These are phyloP conservation scores for Stratiomys singularior DNA, from an alignment of 2,888 invertebrate species.

Conservation along the genomic window DNA sequence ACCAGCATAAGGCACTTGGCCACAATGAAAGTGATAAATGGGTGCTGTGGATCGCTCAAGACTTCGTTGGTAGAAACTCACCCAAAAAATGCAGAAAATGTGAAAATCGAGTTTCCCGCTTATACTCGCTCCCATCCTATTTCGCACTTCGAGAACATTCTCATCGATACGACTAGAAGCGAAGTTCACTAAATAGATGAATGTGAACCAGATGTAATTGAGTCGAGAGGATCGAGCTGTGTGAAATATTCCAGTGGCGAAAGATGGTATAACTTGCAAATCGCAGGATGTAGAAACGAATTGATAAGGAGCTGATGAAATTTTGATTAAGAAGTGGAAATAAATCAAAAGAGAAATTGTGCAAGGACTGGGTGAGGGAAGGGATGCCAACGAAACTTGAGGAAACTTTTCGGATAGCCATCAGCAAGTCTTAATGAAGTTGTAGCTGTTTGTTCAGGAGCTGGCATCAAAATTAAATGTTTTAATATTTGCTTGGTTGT, in stretches of 20 bases:
- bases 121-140: neutral
- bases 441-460: neutral
- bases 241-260: neutral
- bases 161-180: neutral
- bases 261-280: neutral
- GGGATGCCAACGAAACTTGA: neutral
- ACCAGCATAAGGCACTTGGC: slow-evolving; percentile 15
- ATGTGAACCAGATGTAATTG: neutral
- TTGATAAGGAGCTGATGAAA: slow-evolving; percentile 28
- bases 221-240: neutral
- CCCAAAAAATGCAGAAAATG: slow-evolving; percentile 5
- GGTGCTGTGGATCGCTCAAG: neutral
- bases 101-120: slow-evolving; percentile 1
- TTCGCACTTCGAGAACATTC: neutral
- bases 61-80: neutral
- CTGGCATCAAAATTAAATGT: neutral
- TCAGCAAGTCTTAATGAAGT: slow-evolving; percentile 1
- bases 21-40: slow-evolving; percentile 16
- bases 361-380: neutral
- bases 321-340: slow-evolving; percentile 42
- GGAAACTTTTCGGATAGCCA: neutral
- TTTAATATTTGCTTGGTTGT: neutral
- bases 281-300: neutral
- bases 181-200: neutral
- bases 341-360: slow-evolving; percentile 22